These are phyloP conservation scores for Aphaenogaster rudis DNA, from an alignment of 1,140 invertebrate species.

Conservation along the genomic window DNA sequence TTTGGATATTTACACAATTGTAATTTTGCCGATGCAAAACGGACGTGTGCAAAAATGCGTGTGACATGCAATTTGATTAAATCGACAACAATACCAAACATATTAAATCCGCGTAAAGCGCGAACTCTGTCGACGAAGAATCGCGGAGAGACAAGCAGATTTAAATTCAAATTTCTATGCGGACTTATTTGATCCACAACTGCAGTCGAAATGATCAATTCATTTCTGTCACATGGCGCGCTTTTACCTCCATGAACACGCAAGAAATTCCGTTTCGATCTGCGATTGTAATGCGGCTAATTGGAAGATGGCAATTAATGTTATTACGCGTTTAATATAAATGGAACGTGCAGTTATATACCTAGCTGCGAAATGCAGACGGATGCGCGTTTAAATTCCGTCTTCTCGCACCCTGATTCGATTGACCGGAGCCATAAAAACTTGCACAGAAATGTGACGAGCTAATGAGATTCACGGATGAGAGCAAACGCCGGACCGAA, in stretches of 20 bases:
- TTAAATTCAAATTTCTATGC: constrained; percentile 13
- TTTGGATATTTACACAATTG: constrained; percentile 1
- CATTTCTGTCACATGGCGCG: not conserved
- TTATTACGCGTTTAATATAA: constrained; percentile 3
- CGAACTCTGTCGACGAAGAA: not conserved
- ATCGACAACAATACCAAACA: not conserved
- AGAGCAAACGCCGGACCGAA: constrained; percentile 14
- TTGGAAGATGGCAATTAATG: constrained; percentile 28
- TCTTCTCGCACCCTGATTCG: not conserved
- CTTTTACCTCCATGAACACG: not conserved
- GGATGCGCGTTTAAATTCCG: constrained; percentile 17
- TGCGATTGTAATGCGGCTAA: not conserved
- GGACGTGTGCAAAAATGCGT: not conserved
- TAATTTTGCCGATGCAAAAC: constrained; percentile 10
- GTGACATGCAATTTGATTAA: not conserved
- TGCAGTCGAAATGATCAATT: constrained; percentile 35
- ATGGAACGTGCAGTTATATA: not conserved
- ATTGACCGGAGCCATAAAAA: constrained; percentile 11
- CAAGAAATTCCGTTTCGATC: constrained; percentile 12
- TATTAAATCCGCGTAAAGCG: not conserved
- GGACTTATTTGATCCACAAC: not conserved
- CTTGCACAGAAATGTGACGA: not conserved
- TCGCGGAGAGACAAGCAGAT: not conserved
- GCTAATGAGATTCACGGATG: constrained; percentile 52
- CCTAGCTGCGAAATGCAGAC: not conserved